These are phyloP conservation scores for Halcyon malimbica DNA, from an alignment of 2,113 vertebrate genomes.

Conservation along the genomic window DNA sequence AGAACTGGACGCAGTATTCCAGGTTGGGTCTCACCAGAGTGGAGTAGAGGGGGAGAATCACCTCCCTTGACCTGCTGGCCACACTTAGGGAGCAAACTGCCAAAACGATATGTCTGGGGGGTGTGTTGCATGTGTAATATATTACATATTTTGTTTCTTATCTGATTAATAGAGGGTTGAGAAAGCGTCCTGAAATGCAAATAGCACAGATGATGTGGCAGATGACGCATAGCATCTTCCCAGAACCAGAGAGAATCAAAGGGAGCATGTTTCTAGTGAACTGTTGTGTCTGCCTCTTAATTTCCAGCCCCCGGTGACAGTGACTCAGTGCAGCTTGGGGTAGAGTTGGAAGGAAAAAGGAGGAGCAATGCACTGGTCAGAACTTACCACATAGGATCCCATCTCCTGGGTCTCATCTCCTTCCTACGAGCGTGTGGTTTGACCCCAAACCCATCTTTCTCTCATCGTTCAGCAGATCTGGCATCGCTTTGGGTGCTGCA, in stretches of 20 bases:
- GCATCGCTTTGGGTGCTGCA: neutral
- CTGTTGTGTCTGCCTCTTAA: neutral
- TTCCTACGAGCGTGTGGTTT: neutral
- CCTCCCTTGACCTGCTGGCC: too few species aligned
- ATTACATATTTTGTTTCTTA: neutral
- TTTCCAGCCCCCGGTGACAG: neutral
- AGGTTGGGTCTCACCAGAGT: too few species aligned
- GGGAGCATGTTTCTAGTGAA: neutral
- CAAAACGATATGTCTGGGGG: accelerated
- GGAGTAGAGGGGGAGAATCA: too few species aligned
- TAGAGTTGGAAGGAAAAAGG: neutral
- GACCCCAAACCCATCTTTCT: neutral
- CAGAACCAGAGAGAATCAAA: neutral
- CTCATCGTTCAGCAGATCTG: neutral
- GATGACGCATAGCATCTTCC: neutral
- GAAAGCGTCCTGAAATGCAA: neutral
- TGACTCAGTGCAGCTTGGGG: neutral
- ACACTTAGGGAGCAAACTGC: neutral
- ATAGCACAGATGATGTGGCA: neutral
- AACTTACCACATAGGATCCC: neutral
- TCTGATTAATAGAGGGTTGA: neutral
- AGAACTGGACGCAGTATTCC: too few species aligned
- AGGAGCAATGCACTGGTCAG: accelerated
- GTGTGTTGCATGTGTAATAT: neutral
- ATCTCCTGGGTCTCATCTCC: neutral